Conservation (phyloP, 2,888 invertebrate species). For the Tipula vernalis region DNA sequence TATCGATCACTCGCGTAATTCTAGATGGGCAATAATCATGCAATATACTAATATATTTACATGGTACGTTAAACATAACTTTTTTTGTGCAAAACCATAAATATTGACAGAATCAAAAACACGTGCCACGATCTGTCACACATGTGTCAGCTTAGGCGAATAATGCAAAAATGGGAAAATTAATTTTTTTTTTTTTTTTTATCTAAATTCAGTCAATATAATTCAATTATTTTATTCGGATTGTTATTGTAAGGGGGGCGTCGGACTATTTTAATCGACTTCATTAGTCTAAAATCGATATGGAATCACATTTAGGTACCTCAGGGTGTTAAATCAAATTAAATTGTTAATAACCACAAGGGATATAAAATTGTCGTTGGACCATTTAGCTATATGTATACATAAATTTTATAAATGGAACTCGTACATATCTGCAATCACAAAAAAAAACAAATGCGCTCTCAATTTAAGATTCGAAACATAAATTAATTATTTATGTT, state of each 20-base stretch:
- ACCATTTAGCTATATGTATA: neutral
- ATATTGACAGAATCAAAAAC: neutral
- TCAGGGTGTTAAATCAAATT: neutral
- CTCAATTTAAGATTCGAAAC: neutral
- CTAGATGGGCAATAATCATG: neutral
- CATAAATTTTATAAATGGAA: neutral
- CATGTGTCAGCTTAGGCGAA: neutral
- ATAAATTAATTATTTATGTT: neutral
- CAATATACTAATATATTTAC: neutral
- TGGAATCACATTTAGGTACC: neutral
- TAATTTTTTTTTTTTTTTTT: neutral
- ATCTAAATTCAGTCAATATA: neutral
- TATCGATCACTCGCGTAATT: neutral
- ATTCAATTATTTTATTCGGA: neutral
- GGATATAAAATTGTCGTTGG: neutral
- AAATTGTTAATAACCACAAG: neutral
- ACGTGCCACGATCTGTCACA: constrained; percentile 4
- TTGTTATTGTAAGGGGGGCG: neutral
- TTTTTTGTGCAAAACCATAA: neutral
- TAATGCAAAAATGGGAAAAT: neutral
- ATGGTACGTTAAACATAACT: neutral
- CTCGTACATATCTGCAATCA: neutral
- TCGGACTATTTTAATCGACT: neutral
- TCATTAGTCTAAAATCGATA: neutral
- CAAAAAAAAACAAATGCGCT: neutral